Percentiles rank a stretch among this genome's conserved stretches.
These are phyloP conservation scores for Metopia argyrocephala DNA, from an alignment of 2,888 invertebrate genomes.

Conservation along the genomic window DNA sequence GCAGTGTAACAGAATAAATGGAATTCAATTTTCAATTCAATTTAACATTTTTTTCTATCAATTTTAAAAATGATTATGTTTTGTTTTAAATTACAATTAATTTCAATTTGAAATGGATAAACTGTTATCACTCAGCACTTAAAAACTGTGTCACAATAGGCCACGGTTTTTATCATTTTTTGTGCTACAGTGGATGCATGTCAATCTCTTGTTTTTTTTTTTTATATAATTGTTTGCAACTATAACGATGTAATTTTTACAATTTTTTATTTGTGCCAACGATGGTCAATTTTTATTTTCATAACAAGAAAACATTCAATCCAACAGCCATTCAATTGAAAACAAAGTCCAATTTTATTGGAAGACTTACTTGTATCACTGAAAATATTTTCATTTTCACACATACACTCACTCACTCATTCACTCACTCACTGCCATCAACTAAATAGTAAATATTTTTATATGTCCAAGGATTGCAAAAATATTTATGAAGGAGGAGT, in stretches of 20 bases:
- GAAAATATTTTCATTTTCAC: neutral
- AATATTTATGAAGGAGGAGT: neutral
- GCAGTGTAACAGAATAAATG: no score
- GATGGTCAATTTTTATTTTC: neutral
- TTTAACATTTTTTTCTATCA: no score
- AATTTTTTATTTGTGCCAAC: neutral
- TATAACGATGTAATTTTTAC: neutral
- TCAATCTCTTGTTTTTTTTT: no score
- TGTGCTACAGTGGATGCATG: no score
- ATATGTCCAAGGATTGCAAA: neutral
- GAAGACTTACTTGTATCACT: constrained; percentile 28
- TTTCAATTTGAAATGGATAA: no score
- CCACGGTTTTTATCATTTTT: no score
- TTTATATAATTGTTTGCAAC: neutral
- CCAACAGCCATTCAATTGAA: constrained; percentile 51
- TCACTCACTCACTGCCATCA: neutral
- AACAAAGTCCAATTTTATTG: constrained; percentile 60
- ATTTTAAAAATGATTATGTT: no score
- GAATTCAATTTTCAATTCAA: no score
- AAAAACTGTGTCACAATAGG: no score
- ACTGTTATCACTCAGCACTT: no score
- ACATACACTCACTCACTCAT: neutral
- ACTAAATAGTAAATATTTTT: neutral
- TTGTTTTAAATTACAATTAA: no score
- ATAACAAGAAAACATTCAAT: constrained; percentile 4